Evolutionary conservation across 1,140 invertebrate species (phyloP), one percentile per base, ranked within the genome.

Genomic region (Dendrolimus kikuchii): DNA sequence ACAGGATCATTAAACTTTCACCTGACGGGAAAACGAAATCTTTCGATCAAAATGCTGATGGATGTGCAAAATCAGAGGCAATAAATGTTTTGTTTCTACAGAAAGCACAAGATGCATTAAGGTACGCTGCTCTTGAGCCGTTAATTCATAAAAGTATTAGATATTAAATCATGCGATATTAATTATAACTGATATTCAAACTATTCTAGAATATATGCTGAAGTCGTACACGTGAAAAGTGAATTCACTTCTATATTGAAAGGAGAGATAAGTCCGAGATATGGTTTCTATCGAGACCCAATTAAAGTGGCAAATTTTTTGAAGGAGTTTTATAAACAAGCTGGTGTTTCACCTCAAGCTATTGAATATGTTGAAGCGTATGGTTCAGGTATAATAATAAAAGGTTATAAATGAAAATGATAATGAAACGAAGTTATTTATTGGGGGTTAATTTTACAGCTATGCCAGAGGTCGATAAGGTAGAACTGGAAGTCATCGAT

Each of bases 1-100:
- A 9, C 53, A 79, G 74, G 58, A 55, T 91, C 63, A 91, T 92
- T 45, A 92, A 94, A 68, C 74, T 95, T 4, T 90, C 91, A 2
- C 66, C 80, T 9, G 92, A 95, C 59, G 95, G 95, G n/a, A 89
- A 86, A 46, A 95, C 93, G 66, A 95, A 94, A 73, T 91, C 91
- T 0, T 98, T 98, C 74, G 96, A 98, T 77, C 90, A 91, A 36
- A 88, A 91, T 59, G 93, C 92, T 0, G 89, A 91, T 61, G 93
- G 93, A 0, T 94, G 93, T 62, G 90, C 88, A 3, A 87, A 92
- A 38, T 91, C 92, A 8, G 93, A 94, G 85, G 91, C 94, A 2
- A 87, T 97, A 6, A 90, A 89, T 43, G 91, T 92, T 3, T 70
- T 97, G 37, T 92, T 94, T 55, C 72, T 98, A 5, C 96, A 98